phyloP scores from a whole-genome alignment of 1,140 invertebrate genomes.

The Oryzaephilus surinamensis region DNA sequence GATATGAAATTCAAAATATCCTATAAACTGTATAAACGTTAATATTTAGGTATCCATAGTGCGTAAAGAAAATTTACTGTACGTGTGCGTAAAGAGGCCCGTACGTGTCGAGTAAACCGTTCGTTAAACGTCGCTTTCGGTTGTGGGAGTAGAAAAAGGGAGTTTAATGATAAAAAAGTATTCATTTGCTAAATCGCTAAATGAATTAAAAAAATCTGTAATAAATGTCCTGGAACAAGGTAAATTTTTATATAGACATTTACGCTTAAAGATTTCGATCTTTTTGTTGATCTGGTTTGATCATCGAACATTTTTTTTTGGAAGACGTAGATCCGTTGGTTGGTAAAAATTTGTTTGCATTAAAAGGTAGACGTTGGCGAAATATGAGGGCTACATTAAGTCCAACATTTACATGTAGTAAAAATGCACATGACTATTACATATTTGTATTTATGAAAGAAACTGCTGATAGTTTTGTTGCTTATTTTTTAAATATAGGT shows the following conservation, averaged over 20 bases:
- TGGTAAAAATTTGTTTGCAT: constrained; percentile 39
- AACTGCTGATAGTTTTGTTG: constrained; percentile 22
- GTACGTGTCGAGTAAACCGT: too few species aligned
- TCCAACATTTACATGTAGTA: constrained; percentile 35
- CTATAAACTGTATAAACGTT: too few species aligned
- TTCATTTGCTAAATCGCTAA: too few species aligned
- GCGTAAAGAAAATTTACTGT: too few species aligned
- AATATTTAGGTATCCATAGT: too few species aligned
- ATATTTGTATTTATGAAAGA: constrained; percentile 28
- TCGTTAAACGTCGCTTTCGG: too few species aligned
- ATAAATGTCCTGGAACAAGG: constrained; percentile 36
- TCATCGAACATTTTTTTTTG: constrained; percentile 36
- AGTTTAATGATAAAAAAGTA: too few species aligned
- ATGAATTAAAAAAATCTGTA: constrained; percentile 31
- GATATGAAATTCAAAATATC: too few species aligned
- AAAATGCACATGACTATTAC: constrained; percentile 35
- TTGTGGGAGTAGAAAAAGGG: too few species aligned
- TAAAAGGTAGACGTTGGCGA: constrained; percentile 37
- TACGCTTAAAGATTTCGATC: constrained; percentile 38
- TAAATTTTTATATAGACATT: too few species aligned
- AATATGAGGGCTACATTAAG: constrained; percentile 30
- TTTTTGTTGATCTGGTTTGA: constrained; percentile 40
- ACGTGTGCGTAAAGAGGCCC: too few species aligned
- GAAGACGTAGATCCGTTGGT: constrained; percentile 41
- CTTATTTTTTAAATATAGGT: constrained; percentile 28